Percentiles rank a stretch among this genome's conserved stretches.
These are phyloP conservation scores for Helicoverpa armigera DNA, from an alignment of 1,140 invertebrate species.

Conservation along the genomic window DNA sequence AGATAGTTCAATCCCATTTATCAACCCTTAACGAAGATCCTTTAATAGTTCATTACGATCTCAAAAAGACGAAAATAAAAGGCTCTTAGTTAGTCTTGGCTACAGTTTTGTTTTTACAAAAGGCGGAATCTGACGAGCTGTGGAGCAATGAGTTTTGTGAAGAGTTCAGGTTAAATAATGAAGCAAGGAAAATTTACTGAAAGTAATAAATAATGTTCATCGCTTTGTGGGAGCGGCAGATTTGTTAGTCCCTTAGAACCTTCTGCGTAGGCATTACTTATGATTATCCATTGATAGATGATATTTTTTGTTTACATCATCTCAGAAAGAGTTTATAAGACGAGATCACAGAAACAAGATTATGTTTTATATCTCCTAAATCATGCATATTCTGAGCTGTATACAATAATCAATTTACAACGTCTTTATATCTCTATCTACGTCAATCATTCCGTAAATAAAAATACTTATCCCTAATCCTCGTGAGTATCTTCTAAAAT, in stretches of 20 bases:
- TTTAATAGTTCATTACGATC: constrained; percentile 9
- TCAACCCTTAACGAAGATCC: background rate
- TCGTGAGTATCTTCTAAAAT: background rate
- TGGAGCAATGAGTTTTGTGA: constrained; percentile 32
- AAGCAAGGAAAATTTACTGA: constrained; percentile 45
- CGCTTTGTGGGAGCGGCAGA: constrained; percentile 25
- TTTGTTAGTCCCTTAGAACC: constrained; percentile 41
- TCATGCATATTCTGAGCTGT: too few relatives aligned
- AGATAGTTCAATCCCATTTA: constrained; percentile 21
- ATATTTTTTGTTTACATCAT: constrained; percentile 2
- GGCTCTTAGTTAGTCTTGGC: background rate
- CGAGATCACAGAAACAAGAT: background rate
- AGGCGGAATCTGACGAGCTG: constrained; percentile 30
- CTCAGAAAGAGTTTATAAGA: background rate
- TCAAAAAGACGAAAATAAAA: constrained; percentile 8
- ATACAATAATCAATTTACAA: too few relatives aligned
- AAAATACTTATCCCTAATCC: background rate
- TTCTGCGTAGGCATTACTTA: constrained; percentile 19
- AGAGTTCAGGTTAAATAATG: constrained; percentile 44
- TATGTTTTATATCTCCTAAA: too few relatives aligned
- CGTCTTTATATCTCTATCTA: background rate
- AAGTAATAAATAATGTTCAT: constrained; percentile 47
- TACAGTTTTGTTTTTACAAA: constrained; percentile 34
- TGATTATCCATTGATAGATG: constrained; percentile 18
- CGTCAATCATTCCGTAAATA: background rate